Evolutionary conservation across 2,113 vertebrate genomes (phyloP), one percentile per base, ranked within the genome.

Genomic region (Oreocharis arfaki): DNA sequence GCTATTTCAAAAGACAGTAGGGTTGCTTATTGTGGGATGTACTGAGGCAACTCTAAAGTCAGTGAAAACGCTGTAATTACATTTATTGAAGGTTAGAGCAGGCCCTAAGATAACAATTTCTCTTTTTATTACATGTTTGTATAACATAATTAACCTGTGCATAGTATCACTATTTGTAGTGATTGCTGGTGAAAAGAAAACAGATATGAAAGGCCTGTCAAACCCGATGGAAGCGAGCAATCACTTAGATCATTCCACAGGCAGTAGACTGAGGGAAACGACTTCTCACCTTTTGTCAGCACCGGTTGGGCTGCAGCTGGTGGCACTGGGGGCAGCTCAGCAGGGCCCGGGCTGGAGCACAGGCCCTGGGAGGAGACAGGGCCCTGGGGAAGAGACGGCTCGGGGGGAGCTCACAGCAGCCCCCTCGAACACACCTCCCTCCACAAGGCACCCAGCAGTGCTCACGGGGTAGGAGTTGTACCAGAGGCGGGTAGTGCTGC

Each of bases 391-490:
- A 63, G n/a, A 61, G 22, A 2, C 0, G 1, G 27, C 46, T 42
- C 32, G 2, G 46, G 15, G n/a, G 30, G 10, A 65, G 13, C 44
- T 77, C 21, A 3, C 13, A 56, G 52, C 47, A 91, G 71, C 55
- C 41, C 27, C 28, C 35, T 46, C 12, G 52, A 27, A 42, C 33
- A 16, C n/a, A 23, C 2, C 32, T 12, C 28, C 13, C 11, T 41
- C 6, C 23, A 5, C 7, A 4, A 5, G 28, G 37, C 59, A n/a
- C 3, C 52, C 12, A 6, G 49, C 16, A 2, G 15, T 50, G 55
- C 53, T 64, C 22, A 50, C 0, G 0, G 32, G 28, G 9, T 11
- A 2, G 13, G 44, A 53, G 30, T 7, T 39, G 15, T 13, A 8
- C 13, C 41, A 16, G 28, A 35, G 83, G 18, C 3, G 3, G 10